phyloP scores from a whole-genome alignment of 2,888 invertebrate species.

The Brachylomia viminalis region DNA sequence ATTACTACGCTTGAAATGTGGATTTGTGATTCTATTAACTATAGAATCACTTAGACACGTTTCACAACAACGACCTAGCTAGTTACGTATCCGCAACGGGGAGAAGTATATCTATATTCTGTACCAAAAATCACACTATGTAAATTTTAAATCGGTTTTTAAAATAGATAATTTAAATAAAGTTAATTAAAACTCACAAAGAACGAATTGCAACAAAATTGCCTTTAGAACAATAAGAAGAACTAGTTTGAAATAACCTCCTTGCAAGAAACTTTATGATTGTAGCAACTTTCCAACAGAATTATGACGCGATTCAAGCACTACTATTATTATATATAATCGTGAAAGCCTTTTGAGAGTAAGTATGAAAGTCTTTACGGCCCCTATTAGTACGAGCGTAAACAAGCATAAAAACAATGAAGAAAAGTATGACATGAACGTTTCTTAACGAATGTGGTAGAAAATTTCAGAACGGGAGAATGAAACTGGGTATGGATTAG shows the following conservation, averaged over 20 bases:
- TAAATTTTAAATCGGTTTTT: conserved; percentile 1
- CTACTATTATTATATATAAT: conserved; percentile 50
- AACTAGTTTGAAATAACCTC: conserved; percentile 43
- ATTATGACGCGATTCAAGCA: conserved; percentile 53
- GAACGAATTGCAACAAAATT: conserved; percentile 31
- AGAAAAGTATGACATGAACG: conserved; percentile 35
- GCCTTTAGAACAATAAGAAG: conserved; percentile 24
- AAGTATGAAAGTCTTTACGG: conserved; percentile 59
- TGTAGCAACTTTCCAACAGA: conserved; percentile 44
- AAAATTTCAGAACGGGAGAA: conserved; percentile 8
- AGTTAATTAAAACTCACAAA: conserved; percentile 17
- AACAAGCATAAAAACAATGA: conserved; percentile 50
- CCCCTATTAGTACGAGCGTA: conserved; percentile 54
- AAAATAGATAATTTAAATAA: conserved; percentile 11
- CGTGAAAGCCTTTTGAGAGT: conserved; percentile 59
- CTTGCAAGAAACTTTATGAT: conserved; percentile 42
- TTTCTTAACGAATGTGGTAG: conserved; percentile 19
- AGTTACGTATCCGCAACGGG: background rate
- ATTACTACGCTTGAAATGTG: conserved; percentile 10
- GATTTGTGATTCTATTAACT: background rate
- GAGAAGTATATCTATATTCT: background rate
- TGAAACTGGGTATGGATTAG: conserved; percentile 12
- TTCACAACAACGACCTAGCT: background rate
- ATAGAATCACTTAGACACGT: too few relatives aligned
- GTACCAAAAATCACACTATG: background rate